Base-by-base conservation (phyloP, 2,888 invertebrate species). In the Creontiades dilutus region DNA sequence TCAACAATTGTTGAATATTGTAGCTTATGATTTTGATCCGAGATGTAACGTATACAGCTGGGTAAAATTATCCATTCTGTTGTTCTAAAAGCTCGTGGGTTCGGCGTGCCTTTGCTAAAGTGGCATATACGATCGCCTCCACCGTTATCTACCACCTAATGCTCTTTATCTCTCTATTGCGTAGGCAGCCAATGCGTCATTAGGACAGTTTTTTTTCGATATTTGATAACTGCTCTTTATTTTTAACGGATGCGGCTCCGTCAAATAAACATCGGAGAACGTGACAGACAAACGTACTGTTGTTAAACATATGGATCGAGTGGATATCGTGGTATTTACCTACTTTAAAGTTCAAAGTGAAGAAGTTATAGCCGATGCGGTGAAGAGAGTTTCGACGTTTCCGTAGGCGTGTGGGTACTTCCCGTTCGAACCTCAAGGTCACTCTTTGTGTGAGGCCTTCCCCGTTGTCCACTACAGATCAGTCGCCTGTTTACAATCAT, bases 321-420 rank as follows among this genome's bases (percentile, higher is more conserved):
- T 23, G 2, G 19, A 5, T 23, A 12, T 19, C 23, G 23, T 23
- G 23, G 23, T 0, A 68, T 27, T 23, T 23, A 5, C 68, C 23
- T 68, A 23, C 68, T 68, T 68, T 68, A 12, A 12, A 23, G 37
- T 37, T 37, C 37, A 23, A 5, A 9, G 27, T 13, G 68, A 68
- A 68, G 68, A 68, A 3, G 23, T 27, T n/a, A 23, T 12, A 68
- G 23, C 19, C 27, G 16, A 16, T n/a, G 57, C 23, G 9, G 68
- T 19, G 23, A 68, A 19, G n/a, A 23, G 23, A 23, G 68, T 19
- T 68, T 12, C 23, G 9, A 2, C 61, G 68, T 68, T 68, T 68
- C 27, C 27, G 68, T 68, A 68, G 68, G 68, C 68, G 68, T 68
- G 68, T 68, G 23, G 68, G 68, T 68, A 68, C 68, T 68, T 68